phyloP scores from a whole-genome alignment of 1,140 invertebrate genomes.

The Drosophila jambulina region DNA sequence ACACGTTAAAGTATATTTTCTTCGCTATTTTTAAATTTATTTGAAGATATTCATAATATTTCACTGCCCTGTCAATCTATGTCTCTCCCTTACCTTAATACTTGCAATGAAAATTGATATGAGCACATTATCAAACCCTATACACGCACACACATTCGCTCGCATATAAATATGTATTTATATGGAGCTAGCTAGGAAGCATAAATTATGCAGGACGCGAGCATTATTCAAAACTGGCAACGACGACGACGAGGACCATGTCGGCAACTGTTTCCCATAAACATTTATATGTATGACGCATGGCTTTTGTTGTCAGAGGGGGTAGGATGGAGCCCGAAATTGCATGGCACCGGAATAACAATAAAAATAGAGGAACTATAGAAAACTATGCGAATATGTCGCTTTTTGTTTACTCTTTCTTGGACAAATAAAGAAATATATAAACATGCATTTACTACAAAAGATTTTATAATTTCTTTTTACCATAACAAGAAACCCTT shows the following conservation, averaged over 20 bases:
- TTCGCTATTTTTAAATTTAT: neutral
- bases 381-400: conserved; percentile 1
- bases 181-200: conserved; percentile 47
- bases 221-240: conserved; percentile 75
- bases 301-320: conserved; percentile 68
- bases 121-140: conserved; percentile 31
- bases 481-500: neutral
- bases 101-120: conserved; percentile 40
- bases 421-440: neutral
- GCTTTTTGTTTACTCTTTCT: conserved; percentile 6
- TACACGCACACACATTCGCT: conserved; percentile 13
- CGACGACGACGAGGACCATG: conserved; percentile 54
- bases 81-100: conserved; percentile 1
- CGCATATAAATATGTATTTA: conserved; percentile 48
- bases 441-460: neutral
- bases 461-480: neutral
- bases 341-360: conserved; percentile 47
- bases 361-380: conserved; percentile 31
- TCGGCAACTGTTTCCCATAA: conserved; percentile 70
- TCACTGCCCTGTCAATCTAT: neutral
- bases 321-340: conserved; percentile 48
- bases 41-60: neutral
- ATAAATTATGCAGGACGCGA: conserved; percentile 78
- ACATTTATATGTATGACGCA: conserved; percentile 72
- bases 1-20: neutral